Evolutionary conservation across 2,888 invertebrate genomes (phyloP), one percentile per base, ranked within the genome.

Genomic region (Watsonalla binaria): DNA sequence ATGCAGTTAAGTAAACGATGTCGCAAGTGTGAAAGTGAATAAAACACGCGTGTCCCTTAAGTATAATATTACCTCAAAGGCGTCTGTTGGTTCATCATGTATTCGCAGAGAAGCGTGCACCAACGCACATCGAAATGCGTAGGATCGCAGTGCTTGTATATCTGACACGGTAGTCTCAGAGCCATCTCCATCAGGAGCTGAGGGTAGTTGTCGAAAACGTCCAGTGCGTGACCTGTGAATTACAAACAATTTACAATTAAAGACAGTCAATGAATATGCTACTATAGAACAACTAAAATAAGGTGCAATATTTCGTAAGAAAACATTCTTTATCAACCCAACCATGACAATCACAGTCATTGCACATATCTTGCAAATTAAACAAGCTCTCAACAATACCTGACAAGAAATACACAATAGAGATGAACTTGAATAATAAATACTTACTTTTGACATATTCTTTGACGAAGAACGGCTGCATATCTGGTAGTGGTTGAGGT

Each of bases 141-240:
- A 0, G 92, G 91, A 63, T 93, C 94, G 59, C 94, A 94, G 74
- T 95, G 94, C 71, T 96, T 95, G 76, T 96, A 94, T 34, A 98
- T 96, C 92, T 98, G 98, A 78, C 98, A 98, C 0, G 99, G 98
- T 54, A 99, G 90, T 15, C 98, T 93, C 8, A 99, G 92, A 0
- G 97, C 96, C 93, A 99, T 97, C 91, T 99, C 99, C 53, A 99
- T 98, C 33, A 99, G 90, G n/a, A 99, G 92, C 62, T 97, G 96
- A 8, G 97, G 96, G 82, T 98, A 98, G 59, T 96, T 96, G 78
- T 98, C 96, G 79, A 99, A 98, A 39, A 99, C 96, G 78, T 99
- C 98, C 51, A 95, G 93, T 0, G 96, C 95, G 80, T 98, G 97
- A 52, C 96, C 95, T 92, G 65, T 0, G 58, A 39, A 46, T 2